phyloP scores from a whole-genome alignment of 2,888 invertebrate species.

The Amorpha juglandis region DNA sequence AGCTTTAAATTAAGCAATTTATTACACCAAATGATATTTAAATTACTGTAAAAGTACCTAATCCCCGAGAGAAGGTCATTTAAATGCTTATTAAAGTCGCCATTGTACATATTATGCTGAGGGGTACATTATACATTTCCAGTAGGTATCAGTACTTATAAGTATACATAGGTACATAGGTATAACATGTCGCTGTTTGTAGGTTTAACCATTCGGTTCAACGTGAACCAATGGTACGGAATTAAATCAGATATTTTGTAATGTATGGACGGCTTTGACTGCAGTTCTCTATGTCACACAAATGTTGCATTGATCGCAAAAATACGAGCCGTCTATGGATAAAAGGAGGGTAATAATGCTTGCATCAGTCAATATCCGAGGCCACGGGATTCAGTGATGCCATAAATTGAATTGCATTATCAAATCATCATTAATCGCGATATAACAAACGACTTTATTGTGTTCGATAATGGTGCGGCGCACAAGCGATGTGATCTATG shows the following conservation, averaged over 20 bases:
- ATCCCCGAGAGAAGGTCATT: background rate
- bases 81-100: background rate
- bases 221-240: background rate
- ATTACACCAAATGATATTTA: background rate
- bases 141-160: background rate
- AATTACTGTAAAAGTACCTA: background rate
- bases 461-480: conserved; percentile 50
- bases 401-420: conserved; percentile 76
- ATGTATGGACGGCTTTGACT: conserved; percentile 16
- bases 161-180: background rate
- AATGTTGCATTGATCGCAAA: conserved; percentile 30
- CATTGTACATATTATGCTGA: background rate
- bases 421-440: conserved; percentile 69
- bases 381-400: conserved; percentile 67
- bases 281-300: conserved; percentile 29
- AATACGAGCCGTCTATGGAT: conserved; percentile 44
- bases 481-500: conserved; percentile 54
- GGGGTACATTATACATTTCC: background rate
- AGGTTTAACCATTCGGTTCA: background rate
- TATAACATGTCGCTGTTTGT: background rate
- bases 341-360: conserved; percentile 68
- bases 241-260: conserved; percentile 10
- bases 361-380: conserved; percentile 50
- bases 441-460: conserved; percentile 69
- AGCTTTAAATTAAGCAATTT: background rate